Base-by-base conservation (phyloP, 2,888 invertebrate genomes). In the Acanthoscelides obtectus region DNA sequence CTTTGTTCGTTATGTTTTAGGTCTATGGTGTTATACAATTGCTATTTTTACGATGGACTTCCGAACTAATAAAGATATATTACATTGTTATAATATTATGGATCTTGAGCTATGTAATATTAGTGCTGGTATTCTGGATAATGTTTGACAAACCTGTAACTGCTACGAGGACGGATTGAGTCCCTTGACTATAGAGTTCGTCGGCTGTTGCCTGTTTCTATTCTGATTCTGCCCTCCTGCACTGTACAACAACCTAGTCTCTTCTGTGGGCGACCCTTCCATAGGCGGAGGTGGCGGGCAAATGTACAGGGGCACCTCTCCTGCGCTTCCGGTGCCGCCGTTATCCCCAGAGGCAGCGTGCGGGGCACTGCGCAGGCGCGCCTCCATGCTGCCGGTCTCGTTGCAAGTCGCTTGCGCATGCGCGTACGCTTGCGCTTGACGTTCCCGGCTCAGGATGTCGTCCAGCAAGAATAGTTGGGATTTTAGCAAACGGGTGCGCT, bases 261-360 rank as follows among this genome's bases (percentile, higher is more conserved):
- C 88, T 80, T 88, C 88, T 67, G 87, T 87, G 19, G 88, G 87
- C 22, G 87, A 87, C 69, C 87, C 87, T 70, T 86, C 86, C 84
- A 87, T 83, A 22, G 87, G 86, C n/a, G 87, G 87, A 63, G 87
- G 87, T 63, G 87, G 87, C 25, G 88, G 88, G 77, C 87, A 88
- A 73, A 88, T 87, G 80, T 86, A 87, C 75, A 87, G 81, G 22
- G 87, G 86, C 76, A 84, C 79, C 76, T 86, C 84, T 4, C 45
- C 45, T 3, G 5, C 45, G 45, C 45, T 17, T 1, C 45, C 5
- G 76, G 80, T 74, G 66, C 74, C 72, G 67, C 72, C 73, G 22
- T 66, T 66, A 22, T 65, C 69, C 1, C 69, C 22, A 19, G 19
- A 21, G 64, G 20, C 8, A 64, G 21, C 21, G 19, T 64, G 19